A percentile compares a stretch with the other conserved stretches of the same genome.
Evolutionary conservation across 2,113 vertebrate genomes (phyloP).

Genomic region (Laticauda colubrina): DNA sequence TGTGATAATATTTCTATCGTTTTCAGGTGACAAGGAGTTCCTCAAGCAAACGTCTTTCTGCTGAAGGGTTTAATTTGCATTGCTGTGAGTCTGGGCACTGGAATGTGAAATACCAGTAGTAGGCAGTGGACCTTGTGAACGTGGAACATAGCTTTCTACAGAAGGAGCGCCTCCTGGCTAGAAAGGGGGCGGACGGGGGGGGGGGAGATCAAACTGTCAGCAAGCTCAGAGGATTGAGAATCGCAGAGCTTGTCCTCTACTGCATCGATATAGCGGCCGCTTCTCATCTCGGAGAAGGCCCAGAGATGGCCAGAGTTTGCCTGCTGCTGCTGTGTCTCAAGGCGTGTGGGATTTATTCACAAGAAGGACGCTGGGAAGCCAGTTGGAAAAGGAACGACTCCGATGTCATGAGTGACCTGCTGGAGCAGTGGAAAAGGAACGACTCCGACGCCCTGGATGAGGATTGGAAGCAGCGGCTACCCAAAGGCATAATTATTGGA

Average conservation of each 20-base stretch:
- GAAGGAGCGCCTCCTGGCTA: neutral
- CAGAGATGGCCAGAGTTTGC: neutral
- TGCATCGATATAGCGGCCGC: neutral
- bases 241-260: too few species aligned
- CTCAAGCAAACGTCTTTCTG: neutral
- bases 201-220: too few species aligned
- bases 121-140: neutral
- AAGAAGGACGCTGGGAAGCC: neutral
- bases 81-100: too few species aligned
- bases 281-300: neutral
- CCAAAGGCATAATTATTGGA: constrained; percentile 77
- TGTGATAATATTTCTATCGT: neutral
- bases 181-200: neutral
- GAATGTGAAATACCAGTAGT: neutral
- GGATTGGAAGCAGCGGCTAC: constrained; percentile 61
- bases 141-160: neutral
- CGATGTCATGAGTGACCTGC: neutral
- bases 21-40: neutral
- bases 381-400: neutral
- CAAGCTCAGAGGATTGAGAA: neutral
- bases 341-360: neutral
- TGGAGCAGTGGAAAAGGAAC: neutral
- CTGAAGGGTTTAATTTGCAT: neutral
- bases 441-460: neutral
- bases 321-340: constrained; percentile 5